Percentiles rank a stretch among this genome's conserved stretches.
These are phyloP conservation scores for Tichodroma muraria DNA, from an alignment of 2,113 vertebrate genomes.

Conservation along the genomic window DNA sequence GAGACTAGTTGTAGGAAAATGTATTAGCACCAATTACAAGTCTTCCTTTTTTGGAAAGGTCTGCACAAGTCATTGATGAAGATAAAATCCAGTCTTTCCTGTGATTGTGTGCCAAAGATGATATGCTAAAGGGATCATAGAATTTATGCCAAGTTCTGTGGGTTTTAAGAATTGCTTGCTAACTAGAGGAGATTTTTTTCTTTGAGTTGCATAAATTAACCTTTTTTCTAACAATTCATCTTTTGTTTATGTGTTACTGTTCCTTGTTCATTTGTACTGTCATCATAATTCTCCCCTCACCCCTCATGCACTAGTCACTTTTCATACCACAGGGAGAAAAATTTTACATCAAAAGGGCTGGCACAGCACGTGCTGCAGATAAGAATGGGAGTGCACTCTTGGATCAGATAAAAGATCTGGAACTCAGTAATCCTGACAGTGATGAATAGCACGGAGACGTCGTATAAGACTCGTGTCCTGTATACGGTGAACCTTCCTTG, in stretches of 20 bases:
- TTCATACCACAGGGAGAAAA: neutral
- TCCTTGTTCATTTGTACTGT: slow-evolving; percentile 13
- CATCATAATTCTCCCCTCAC: neutral
- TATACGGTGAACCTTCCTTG: neutral
- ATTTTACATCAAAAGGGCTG: neutral
- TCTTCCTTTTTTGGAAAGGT: neutral
- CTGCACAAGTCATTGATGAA: neutral
- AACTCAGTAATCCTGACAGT: neutral
- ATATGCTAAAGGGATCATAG: neutral
- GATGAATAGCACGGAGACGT: neutral
- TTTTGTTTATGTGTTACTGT: slow-evolving; percentile 34
- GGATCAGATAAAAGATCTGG: neutral
- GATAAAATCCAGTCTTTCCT: neutral
- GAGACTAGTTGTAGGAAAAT: neutral
- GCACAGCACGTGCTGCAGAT: neutral
- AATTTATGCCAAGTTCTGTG: neutral
- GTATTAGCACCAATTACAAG: neutral
- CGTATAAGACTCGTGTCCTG: fast-evolving
- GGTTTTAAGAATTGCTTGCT: neutral
- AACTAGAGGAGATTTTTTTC: neutral
- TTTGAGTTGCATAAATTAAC: slow-evolving; percentile 38
- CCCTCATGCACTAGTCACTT: neutral
- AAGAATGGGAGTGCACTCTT: neutral
- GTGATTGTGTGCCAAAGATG: slow-evolving; percentile 7
- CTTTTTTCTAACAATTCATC: slow-evolving; percentile 38